Evolutionary conservation across 2,113 vertebrate species (phyloP), one percentile per base, ranked within the genome.

Genomic region (Irena cyanogastra): DNA sequence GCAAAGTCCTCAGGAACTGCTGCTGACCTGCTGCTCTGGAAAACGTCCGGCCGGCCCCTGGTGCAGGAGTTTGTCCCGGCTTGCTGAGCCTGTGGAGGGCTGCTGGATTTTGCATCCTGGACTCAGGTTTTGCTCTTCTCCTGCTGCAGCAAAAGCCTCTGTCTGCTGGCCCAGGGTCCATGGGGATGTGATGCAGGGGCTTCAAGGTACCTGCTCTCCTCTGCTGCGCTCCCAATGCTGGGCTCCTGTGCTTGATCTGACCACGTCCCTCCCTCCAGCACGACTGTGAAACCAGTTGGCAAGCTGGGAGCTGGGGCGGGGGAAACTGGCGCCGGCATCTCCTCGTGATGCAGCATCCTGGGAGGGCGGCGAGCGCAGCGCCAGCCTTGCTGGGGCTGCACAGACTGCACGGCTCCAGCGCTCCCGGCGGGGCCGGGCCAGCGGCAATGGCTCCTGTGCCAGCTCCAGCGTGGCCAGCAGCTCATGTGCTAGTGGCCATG

Each of bases 311-410:
- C 71, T 10, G 22, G 81, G 83, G 63, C 27, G 65, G 90, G 17
- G 47, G 75, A 53, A 76, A 63, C 83, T 66, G 93, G 83, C 56
- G 49, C 91, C 65, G 7, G 78, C 65, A 39, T 71, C 82, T 63
- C 94, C 95, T 94, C 74, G 69, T 94, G 95, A 92, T 94, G 94
- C 85, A 70, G 95, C 88, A 79, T 95, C 94, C 84, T 89, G 26
- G n/a, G 77, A 70, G 66, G 80, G 78, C 27, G 11, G 64, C 1
- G 8, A 31, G 75, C 70, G 57, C 76, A 66, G 71, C 71, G 13
- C 89, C 93, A 84, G 82, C 92, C 83, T 88, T 8, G 57, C 69
- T 8, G n/a, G 31, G 86, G 79, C 87, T 3, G 11, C 47, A 26
- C 93, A 91, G 91, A 96, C 93, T 75, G 90, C 9, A 81, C 21